A percentile compares a stretch with the other conserved stretches of the same genome.
Evolutionary conservation across 2,797 vertebrate genomes (phyloP).

Genomic region (Dromococcyx pavoninus): DNA sequence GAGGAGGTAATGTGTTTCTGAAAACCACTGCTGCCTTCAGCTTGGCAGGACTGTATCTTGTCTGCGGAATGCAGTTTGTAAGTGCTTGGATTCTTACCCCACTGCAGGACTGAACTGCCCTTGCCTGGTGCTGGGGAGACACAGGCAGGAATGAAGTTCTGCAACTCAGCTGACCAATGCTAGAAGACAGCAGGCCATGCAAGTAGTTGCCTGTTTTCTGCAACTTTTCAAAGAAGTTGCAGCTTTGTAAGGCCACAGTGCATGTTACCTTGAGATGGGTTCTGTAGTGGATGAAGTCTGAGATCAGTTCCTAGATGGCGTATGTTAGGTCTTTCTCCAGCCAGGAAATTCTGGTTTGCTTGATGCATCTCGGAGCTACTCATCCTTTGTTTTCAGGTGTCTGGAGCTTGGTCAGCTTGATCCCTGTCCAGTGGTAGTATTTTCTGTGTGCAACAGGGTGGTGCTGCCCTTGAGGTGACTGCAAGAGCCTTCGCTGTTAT

Average conservation of each 20-base stretch:
- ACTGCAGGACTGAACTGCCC: background rate
- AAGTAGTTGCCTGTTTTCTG: background rate
- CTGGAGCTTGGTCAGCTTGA: background rate
- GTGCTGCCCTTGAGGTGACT: conserved; percentile 25
- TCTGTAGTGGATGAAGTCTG: background rate
- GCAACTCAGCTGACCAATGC: background rate
- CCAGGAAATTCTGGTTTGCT: background rate
- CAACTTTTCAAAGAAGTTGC: background rate
- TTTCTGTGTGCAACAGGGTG: fast-evolving
- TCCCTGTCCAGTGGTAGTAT: background rate
- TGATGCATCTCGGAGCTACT: background rate
- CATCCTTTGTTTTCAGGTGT: background rate
- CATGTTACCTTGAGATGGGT: background rate
- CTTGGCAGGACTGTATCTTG: background rate
- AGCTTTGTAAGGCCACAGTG: background rate
- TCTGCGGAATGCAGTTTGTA: background rate
- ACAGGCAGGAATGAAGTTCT: background rate
- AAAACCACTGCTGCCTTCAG: background rate
- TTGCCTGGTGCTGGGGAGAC: background rate
- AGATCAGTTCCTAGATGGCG: background rate
- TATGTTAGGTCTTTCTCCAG: background rate
- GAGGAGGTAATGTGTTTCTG: background rate
- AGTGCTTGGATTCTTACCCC: background rate
- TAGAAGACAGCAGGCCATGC: background rate
- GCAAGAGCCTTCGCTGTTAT: background rate